Conservation (phyloP, 1,140 invertebrate species). For the Zaprionus inermis region DNA sequence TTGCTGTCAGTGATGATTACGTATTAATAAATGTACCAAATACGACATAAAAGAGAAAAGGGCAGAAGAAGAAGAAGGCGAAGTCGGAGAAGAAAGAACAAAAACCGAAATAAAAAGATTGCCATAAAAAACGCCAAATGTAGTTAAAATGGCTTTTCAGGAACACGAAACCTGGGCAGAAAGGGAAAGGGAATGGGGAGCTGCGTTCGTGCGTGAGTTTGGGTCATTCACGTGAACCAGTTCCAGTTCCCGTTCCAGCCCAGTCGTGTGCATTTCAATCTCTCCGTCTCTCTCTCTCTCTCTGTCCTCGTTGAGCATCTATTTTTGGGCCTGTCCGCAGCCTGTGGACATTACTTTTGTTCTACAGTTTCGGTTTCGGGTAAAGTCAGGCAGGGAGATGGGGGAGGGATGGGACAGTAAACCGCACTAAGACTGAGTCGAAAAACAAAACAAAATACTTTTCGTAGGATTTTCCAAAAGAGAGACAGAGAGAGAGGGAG, state of each 20-base stretch:
- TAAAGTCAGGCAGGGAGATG: too few species aligned
- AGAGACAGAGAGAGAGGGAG: neutral
- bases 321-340: conserved; percentile 43
- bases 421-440: conserved; percentile 30
- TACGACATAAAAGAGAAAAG: conserved; percentile 46
- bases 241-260: conserved; percentile 49
- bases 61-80: neutral
- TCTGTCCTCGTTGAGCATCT: conserved; percentile 35
- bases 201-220: conserved; percentile 50
- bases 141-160: conserved; percentile 74
- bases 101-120: conserved; percentile 25
- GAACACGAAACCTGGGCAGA: too few species aligned
- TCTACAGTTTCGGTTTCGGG: conserved; percentile 54
- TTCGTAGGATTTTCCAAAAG: neutral
- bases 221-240: conserved; percentile 38
- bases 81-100: conserved; percentile 17
- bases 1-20: conserved; percentile 69
- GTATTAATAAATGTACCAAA: conserved; percentile 78
- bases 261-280: conserved; percentile 41
- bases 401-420: conserved; percentile 3
- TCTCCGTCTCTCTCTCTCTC: conserved; percentile 9
- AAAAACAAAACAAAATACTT: conserved; percentile 17
- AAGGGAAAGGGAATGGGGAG: neutral
- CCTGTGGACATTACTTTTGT: conserved; percentile 44
- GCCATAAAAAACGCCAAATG: conserved; percentile 64